A percentile compares a stretch with the other conserved stretches of the same genome.
phyloP scores from a whole-genome alignment of 2,888 invertebrate species.

The Mythimna vitellina region DNA sequence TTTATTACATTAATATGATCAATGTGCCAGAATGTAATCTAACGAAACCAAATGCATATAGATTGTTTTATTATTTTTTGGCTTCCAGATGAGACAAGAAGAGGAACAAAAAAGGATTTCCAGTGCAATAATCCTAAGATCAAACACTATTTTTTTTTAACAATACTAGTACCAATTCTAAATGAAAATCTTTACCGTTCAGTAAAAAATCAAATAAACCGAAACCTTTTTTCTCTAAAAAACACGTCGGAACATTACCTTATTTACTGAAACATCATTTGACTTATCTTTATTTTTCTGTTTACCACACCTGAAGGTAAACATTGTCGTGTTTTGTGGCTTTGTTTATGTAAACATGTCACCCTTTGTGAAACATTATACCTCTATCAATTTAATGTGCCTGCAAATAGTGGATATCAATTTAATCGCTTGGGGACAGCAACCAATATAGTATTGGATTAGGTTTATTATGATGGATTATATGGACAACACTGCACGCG shows the following conservation, averaged over 20 bases:
- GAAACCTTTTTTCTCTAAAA: slow-evolving; percentile 5
- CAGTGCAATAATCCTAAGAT: no score
- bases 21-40: no score
- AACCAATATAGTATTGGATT: neutral
- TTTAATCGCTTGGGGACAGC: slow-evolving; percentile 19
- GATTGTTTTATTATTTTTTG: no score
- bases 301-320: slow-evolving; percentile 26
- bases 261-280: slow-evolving; percentile 12
- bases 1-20: no score
- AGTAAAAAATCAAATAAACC: no score
- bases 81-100: no score
- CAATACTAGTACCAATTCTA: no score
- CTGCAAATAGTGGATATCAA: slow-evolving; percentile 27
- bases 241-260: slow-evolving; percentile 1
- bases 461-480: slow-evolving; percentile 8
- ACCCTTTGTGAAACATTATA: slow-evolving; percentile 13
- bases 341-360: slow-evolving; percentile 29
- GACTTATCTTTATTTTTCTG: slow-evolving; percentile 34
- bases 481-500: neutral
- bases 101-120: no score
- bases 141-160: no score
- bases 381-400: slow-evolving; percentile 21
- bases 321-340: slow-evolving; percentile 16
- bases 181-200: no score
- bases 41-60: no score